Base-by-base conservation (phyloP, 2,113 vertebrate species). In the Ophthalmolycus amberensis region DNA sequence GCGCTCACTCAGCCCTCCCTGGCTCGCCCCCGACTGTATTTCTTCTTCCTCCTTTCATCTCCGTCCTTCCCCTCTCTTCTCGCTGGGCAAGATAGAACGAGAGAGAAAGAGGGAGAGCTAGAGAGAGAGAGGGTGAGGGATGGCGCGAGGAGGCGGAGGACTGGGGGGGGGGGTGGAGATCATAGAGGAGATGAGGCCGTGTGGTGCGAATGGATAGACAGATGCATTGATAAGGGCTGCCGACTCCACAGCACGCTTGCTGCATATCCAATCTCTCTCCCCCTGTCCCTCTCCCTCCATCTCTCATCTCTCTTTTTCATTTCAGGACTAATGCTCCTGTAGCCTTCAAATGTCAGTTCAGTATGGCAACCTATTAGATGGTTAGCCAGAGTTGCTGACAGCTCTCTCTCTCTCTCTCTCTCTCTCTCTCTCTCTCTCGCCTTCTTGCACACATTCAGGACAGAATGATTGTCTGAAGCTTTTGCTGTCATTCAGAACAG, bases 211-310 rank as follows among this genome's bases (percentile, higher is more conserved):
- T 88, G 91, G 91, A 91, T 89, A 84, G 94, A 93, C 90, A 93
- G 94, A 94, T 92, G 90, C 92, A 91, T 93, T 93, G 95, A 95
- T 94, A 94, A 94, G 89, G 85, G 85, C 92, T 86, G 92, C 90
- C 72, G 88, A 83, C 87, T 90, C 84, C 83, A 80, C 84, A 77
- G 88, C 76, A 77, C 77, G 70, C 88, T 82, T 68, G 42, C 82
- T 89, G 92, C 91, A 93, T 93, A 90, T 84, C 86, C 90, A 88
- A 90, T 90, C 82, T 65, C 79, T 77, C 71, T 82, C 75, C 5
- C 50, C 58, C 72, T 16, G 34, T 83, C 79, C 25, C 60, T 32
- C 56, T 54, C 34, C 37, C 75, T 68, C 27, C 66, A 32, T 64
- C 85, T 87, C 71, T 89, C 81, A 68, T 91, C 69, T 82, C 74